Evolutionary conservation across 1,140 invertebrate genomes (phyloP).

Genomic region (Lysiphlebus fabarum): DNA sequence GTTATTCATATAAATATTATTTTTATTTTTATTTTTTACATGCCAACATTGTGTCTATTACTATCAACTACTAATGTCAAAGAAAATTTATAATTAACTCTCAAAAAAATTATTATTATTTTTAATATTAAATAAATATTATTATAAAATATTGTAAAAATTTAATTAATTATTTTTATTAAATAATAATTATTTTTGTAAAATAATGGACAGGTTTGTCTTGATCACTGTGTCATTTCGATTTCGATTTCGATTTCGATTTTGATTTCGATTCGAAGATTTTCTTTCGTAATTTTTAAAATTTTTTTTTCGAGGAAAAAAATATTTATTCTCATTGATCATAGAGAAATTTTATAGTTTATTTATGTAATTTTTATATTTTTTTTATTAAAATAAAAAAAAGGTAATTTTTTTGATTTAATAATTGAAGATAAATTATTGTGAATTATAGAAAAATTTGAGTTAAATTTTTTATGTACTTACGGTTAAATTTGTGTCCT

Average conservation of each 20-base stretch:
- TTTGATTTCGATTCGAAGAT: too few relatives aligned
- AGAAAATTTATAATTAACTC: conserved; percentile 15
- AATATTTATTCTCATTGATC: conserved; percentile 2
- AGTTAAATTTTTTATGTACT: conserved; percentile 29
- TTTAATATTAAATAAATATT: too few relatives aligned
- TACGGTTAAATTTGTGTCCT: conserved; percentile 49
- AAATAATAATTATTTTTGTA: too few relatives aligned
- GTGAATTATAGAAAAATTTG: background rate
- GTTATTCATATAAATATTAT: background rate
- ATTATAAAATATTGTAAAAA: too few relatives aligned
- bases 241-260: too few relatives aligned
- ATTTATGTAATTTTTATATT: conserved; percentile 1
- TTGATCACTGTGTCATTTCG: too few relatives aligned
- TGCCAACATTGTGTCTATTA: background rate
- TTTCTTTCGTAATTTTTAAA: too few relatives aligned
- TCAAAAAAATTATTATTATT: too few relatives aligned
- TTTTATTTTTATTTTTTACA: background rate
- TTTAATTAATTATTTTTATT: too few relatives aligned
- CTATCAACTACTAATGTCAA: background rate
- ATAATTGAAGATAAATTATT: background rate
- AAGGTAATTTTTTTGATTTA: conserved; percentile 6
- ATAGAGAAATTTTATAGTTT: conserved; percentile 7
- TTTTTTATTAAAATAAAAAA: too few relatives aligned
- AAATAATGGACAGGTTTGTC: too few relatives aligned
- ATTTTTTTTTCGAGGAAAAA: conserved; percentile 1